Percentiles rank a stretch among this genome's conserved stretches.
phyloP scores from a whole-genome alignment of 2,113 vertebrate genomes.

The Lates calcarifer region DNA sequence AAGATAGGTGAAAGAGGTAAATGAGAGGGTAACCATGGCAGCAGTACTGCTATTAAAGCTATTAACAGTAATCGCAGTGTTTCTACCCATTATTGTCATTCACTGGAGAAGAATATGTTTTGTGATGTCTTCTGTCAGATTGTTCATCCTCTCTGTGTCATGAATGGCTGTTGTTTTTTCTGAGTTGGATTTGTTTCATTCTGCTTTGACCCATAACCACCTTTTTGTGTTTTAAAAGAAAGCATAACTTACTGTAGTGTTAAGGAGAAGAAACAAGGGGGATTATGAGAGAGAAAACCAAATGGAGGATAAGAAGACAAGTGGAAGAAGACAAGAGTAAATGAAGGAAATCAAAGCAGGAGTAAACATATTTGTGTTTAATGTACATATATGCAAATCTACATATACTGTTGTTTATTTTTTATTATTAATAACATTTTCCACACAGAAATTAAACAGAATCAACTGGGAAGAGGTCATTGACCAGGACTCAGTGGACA shows the following conservation, averaged over 20 bases:
- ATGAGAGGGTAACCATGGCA: constrained; percentile 30
- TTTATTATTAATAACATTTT: no score
- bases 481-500: no score
- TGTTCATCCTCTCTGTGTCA: neutral
- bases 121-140: neutral
- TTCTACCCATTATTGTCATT: constrained; percentile 29
- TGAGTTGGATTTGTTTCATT: neutral
- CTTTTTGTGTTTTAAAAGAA: neutral
- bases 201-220: neutral
- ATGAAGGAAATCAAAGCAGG: neutral
- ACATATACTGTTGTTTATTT: neutral
- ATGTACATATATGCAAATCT: neutral
- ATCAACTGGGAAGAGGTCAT: no score
- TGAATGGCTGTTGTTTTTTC: constrained; percentile 1
- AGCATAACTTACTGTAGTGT: neutral
- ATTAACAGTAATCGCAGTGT: constrained; percentile 24
- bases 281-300: neutral
- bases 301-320: neutral
- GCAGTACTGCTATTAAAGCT: constrained; percentile 24
- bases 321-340: neutral
- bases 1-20: neutral
- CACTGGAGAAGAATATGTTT: neutral
- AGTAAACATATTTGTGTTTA: neutral
- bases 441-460: no score
- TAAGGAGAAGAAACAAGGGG: neutral